phyloP scores from a whole-genome alignment of 2,797 vertebrate species.

The Parambassis ranga region DNA sequence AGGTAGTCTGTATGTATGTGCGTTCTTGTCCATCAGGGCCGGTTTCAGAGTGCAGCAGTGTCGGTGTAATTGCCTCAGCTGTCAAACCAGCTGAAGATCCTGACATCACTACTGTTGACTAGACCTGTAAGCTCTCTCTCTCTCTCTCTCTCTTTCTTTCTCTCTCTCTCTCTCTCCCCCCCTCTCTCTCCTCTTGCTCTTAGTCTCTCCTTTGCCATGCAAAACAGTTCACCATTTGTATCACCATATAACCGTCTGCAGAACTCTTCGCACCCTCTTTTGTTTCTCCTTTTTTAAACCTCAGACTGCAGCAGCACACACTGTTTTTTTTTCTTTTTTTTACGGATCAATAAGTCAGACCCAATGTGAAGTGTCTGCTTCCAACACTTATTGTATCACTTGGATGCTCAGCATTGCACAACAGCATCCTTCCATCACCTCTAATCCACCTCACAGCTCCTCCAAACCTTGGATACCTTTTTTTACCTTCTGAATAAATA shows the following conservation, averaged over 20 bases:
- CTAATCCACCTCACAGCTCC: slow-evolving; percentile 42
- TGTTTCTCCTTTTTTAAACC: slow-evolving; percentile 30
- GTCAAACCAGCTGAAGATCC: slow-evolving; percentile 53
- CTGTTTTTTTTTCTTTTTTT: too few relatives aligned
- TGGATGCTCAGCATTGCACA: slow-evolving; percentile 49
- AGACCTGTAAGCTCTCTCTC: neutral
- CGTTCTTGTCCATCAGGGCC: slow-evolving; percentile 51
- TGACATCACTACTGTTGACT: slow-evolving; percentile 37
- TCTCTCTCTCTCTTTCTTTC: neutral
- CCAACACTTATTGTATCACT: slow-evolving; percentile 53
- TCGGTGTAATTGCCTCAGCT: slow-evolving; percentile 63
- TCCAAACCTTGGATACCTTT: neutral
- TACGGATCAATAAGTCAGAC: slow-evolving; percentile 60
- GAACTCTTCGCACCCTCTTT: slow-evolving; percentile 3
- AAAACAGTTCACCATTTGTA: slow-evolving; percentile 5
- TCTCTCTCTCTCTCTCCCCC: neutral
- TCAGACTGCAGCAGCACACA: slow-evolving; percentile 9
- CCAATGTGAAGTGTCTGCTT: slow-evolving; percentile 48
- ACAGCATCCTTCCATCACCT: slow-evolving; percentile 44
- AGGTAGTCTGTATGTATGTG: slow-evolving; percentile 27
- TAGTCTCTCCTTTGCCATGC: neutral
- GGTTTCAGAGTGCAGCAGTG: slow-evolving; percentile 40
- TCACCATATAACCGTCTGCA: neutral
- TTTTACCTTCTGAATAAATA: slow-evolving; percentile 26
- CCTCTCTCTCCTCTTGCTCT: neutral